These are phyloP conservation scores for Prietella phreatophila DNA, from an alignment of 2,113 vertebrate species.

Conservation along the genomic window DNA sequence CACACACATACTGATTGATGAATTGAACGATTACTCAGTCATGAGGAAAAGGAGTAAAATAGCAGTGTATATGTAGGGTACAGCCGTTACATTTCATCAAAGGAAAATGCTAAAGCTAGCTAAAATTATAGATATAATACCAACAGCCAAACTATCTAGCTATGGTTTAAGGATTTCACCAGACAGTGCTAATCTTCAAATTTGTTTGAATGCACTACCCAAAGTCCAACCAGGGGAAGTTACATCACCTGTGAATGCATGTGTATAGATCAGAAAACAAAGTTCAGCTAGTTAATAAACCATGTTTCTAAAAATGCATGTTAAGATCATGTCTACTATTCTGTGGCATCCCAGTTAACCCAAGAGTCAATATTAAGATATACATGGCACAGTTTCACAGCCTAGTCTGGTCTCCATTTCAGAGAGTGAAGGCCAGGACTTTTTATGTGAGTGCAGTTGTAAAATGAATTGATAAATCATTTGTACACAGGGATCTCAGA, in stretches of 20 bases:
- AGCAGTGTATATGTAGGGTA: neutral
- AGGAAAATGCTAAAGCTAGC: neutral
- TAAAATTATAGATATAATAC: neutral
- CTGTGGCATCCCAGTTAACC: conserved; percentile 9
- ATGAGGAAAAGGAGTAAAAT: neutral
- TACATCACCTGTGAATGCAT: neutral
- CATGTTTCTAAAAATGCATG: neutral
- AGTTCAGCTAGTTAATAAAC: neutral
- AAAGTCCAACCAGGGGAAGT: neutral
- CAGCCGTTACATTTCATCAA: neutral
- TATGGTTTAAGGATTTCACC: neutral
- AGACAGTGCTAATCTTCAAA: neutral
- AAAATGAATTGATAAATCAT: conserved; percentile 52
- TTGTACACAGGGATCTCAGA: conserved; percentile 40
- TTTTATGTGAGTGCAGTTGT: conserved; percentile 41
- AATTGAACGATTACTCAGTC: neutral
- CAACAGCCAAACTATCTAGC: neutral
- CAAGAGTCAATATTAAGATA: conserved; percentile 36
- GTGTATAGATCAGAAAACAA: neutral
- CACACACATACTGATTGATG: neutral
- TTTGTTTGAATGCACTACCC: neutral
- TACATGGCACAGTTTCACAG: conserved; percentile 13
- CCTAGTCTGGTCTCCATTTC: conserved; percentile 38
- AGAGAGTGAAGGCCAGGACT: conserved; percentile 11
- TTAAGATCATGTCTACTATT: neutral